These are phyloP conservation scores for Phortica variegata DNA, from an alignment of 1,140 invertebrate genomes.

Conservation along the genomic window DNA sequence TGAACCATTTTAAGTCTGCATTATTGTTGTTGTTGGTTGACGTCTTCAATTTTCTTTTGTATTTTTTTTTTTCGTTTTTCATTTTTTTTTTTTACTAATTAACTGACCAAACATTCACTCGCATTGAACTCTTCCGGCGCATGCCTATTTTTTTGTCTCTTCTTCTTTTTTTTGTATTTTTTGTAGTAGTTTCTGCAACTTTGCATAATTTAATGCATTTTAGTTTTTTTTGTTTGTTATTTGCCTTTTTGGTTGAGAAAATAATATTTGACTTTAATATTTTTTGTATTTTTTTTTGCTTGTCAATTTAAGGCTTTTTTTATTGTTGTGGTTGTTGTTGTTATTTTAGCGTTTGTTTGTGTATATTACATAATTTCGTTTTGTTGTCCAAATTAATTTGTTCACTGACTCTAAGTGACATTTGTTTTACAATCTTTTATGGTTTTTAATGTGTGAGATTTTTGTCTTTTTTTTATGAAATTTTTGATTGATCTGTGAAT, in stretches of 20 bases:
- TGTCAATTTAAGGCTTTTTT: neutral
- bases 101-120: too few species aligned
- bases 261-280: conserved; percentile 23
- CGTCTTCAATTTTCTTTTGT: conserved; percentile 12
- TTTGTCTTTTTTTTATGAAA: too few species aligned
- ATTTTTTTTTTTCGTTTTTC: conserved; percentile 20
- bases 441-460: too few species aligned
- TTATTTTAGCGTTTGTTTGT: neutral
- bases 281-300: conserved; percentile 10
- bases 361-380: conserved; percentile 22
- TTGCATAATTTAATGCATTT: conserved; percentile 50
- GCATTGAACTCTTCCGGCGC: too few species aligned
- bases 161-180: conserved; percentile 1
- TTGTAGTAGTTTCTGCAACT: conserved; percentile 6
- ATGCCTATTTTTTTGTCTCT: conserved; percentile 7
- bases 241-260: conserved; percentile 19
- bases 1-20: conserved; percentile 8
- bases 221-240: conserved; percentile 17
- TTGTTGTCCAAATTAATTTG: conserved; percentile 35
- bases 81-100: too few species aligned
- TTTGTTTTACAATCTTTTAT: conserved; percentile 10
- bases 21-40: conserved; percentile 12
- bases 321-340: too few species aligned
- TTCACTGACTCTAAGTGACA: conserved; percentile 26
- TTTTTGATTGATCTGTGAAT: too few species aligned